Base-by-base conservation (phyloP, 1,140 invertebrate genomes). In the Philopotamus ludificatus region DNA sequence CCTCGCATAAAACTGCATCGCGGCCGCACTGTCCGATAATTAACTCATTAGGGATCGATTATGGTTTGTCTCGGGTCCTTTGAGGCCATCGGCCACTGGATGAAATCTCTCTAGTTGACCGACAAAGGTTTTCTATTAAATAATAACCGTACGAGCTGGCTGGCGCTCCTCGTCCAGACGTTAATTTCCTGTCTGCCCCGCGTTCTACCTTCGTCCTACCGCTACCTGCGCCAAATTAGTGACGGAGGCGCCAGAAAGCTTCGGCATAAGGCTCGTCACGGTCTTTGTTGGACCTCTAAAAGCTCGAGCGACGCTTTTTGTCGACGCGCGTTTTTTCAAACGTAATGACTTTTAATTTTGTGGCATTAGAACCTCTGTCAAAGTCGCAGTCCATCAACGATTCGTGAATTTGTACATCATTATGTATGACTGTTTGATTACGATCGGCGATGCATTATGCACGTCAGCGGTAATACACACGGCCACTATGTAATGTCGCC, bases 171-270 rank as follows among this genome's bases (percentile, higher is more conserved):
- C 26, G 63, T 65, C 53, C 63, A 68, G 66, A 68, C 66, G 28
- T 63, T 61, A 68, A 68, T 68, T 68, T 68, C 66, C 66, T 68
- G 66, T 62, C 59, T 34, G 23, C 57, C 23, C 44, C 41, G 26
- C n/a, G 15, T 22, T 28, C 8, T 16, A 45, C 49, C 15, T 20
- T 61, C 51, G 16, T 39, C 45, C 28, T 42, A 23, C 23, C 15
- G 63, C 59, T 67, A 67, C 66, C 61, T 63, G 60, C 47, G 44
- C 2, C 57, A 60, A 60, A 60, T 60, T 60, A 60, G 57, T 39
- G 57, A 60, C 42, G 57, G 16, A 21, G 57, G 57, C 57, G 57
- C 57, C 57, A 60, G 10, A 47, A 47, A 47, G 44, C 44, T 47
- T 20, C 18, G 10, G 10, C 44, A 15, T 15, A 34, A 34, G 28